Evolutionary conservation across 37 sponge, comb jelly and placozoan species (phyloP).

Genomic region (Ephydatia muelleri): DNA sequence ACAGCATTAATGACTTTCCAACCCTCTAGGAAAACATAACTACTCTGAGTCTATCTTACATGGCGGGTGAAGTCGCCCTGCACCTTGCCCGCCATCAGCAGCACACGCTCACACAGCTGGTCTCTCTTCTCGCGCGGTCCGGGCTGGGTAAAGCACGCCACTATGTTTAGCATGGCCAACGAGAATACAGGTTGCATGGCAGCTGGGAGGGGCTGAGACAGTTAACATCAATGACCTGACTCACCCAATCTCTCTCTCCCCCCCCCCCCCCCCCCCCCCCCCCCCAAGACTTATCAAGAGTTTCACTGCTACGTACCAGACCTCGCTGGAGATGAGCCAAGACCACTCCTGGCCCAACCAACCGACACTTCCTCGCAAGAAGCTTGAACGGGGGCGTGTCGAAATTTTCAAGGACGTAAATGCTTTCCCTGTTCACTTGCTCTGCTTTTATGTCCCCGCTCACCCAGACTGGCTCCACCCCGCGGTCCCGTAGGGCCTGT

Average conservation of each 20-base stretch:
- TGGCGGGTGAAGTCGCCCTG: conserved; percentile 54
- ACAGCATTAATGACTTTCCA: background rate
- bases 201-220: conserved; percentile 35
- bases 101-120: conserved; percentile 33
- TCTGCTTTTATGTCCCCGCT: background rate
- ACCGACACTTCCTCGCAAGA: conserved; percentile 50
- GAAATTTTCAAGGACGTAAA: conserved; percentile 64
- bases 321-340: conserved; percentile 54
- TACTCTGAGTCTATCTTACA: conserved; percentile 28
- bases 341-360: conserved; percentile 64
- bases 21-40: background rate
- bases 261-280: background rate
- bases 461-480: conserved; percentile 37
- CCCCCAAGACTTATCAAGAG: background rate
- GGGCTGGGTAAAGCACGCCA: conserved; percentile 72
- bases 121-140: conserved; percentile 54
- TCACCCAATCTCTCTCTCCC: background rate
- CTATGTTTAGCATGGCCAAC: conserved; percentile 68
- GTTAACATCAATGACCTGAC: background rate
- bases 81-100: conserved; percentile 80
- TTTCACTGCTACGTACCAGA: conserved; percentile 36
- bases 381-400: conserved; percentile 26
- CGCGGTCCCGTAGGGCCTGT: conserved; percentile 16
- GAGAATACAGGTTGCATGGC: conserved; percentile 61
- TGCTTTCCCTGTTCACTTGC: conserved; percentile 31